Evolutionary conservation across 2,888 invertebrate species (phyloP).

Genomic region (Tenthredo mesomela): DNA sequence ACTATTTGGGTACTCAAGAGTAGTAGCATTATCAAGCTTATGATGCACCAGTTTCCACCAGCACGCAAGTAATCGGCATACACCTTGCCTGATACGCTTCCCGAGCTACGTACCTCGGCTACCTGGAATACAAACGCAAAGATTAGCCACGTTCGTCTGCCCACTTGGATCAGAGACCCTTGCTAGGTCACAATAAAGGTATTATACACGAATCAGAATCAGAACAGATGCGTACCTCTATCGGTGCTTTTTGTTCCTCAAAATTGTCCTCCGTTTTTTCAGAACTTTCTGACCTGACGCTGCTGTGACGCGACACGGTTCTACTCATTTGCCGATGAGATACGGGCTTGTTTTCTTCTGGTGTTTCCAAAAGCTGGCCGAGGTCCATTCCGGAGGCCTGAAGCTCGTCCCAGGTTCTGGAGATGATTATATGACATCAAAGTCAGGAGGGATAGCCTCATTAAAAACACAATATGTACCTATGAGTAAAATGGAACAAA

Average conservation of each 20-base stretch:
- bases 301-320: constrained; percentile 71
- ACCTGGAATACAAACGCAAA: constrained; percentile 58
- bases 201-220: background rate
- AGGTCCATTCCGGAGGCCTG: constrained; percentile 89
- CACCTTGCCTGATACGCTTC: constrained; percentile 82
- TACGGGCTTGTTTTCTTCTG: constrained; percentile 63
- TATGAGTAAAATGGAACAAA: too few species aligned
- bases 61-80: constrained; percentile 87
- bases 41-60: constrained; percentile 84
- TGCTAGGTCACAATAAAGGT: background rate
- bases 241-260: constrained; percentile 63
- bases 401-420: constrained; percentile 84
- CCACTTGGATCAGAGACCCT: background rate
- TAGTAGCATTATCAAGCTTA: constrained; percentile 81
- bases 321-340: constrained; percentile 72
- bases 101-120: constrained; percentile 77
- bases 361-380: constrained; percentile 81
- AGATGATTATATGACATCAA: background rate
- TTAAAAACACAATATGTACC: too few species aligned
- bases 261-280: background rate
- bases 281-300: constrained; percentile 65
- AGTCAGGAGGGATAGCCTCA: background rate
- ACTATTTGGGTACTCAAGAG: constrained; percentile 85
- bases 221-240: constrained; percentile 66
- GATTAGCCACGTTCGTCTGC: background rate